Base-by-base conservation (phyloP, 2,888 invertebrate genomes). In the Nesidiocoris tenuis region DNA sequence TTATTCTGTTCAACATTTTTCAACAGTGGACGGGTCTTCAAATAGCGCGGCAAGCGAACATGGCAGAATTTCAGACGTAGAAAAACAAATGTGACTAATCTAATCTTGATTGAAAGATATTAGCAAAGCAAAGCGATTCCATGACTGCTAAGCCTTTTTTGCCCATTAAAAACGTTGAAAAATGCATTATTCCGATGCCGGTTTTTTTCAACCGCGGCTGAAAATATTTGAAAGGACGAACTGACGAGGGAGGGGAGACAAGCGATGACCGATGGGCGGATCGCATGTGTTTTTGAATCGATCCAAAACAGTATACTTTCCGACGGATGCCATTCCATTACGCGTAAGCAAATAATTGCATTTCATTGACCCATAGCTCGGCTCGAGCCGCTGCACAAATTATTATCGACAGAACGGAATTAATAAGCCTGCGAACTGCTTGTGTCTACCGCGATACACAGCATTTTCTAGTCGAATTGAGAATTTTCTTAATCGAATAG, bases 231-330 rank as follows among this genome's bases (percentile, higher is more conserved):
- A 39, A 39, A 39, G 39, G 39, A 39, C 39, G 39, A 39, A 3
- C 5, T 7, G 39, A 39, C 39, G 39, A 39, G 39, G 39, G 39
- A 39, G 12, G 21, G 56, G 54, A 22, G 67, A 67, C 67, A 67
- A 67, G 56, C 67, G 56, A 67, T 67, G 67, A 67, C 55, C 56
- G 67, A 67, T 67, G 67, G 67, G 1, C n/a, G 67, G 67, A 55
- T 67, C 67, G 67, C 67, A 67, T 67, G 67, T 67, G n/a, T 67
- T 56, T 17, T 25, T 25, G 23, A 25, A 67, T 67, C 56, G 67
- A 67, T 67, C 67, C 54, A 55, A 65, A 22, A 67, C 55, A 55
- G 67, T 67, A 55, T 56, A 56, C n/a, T 56, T 19, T 39, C 55
- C 17, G 56, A 22, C 56, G 19, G 39, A 39, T 39, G 39, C 5